A percentile compares a stretch with the other conserved stretches of the same genome.
Conservation (phyloP, 2,888 invertebrate genomes). For the Agrotis segetum region DNA sequence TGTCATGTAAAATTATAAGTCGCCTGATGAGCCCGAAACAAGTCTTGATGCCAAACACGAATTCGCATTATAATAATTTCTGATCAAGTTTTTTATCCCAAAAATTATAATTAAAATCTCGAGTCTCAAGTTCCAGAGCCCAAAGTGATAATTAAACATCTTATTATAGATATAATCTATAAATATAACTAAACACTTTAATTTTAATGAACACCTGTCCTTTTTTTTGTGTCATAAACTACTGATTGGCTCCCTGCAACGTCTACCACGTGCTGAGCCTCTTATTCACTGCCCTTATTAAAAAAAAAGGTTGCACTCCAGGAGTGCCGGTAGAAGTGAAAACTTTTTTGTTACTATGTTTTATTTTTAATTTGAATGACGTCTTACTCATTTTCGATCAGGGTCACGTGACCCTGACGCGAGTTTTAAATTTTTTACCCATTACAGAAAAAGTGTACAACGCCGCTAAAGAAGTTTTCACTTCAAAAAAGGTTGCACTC, state of each 20-base stretch:
- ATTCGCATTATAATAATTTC: conserved; percentile 48
- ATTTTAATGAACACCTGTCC: conserved; percentile 64
- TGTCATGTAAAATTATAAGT: conserved; percentile 69
- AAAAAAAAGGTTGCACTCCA: too few species aligned
- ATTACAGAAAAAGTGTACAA: too few species aligned
- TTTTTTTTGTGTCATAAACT: conserved; percentile 42
- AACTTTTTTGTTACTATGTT: too few species aligned
- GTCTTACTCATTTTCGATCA: too few species aligned
- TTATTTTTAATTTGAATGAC: too few species aligned
- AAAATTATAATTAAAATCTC: conserved; percentile 57
- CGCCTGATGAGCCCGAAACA: conserved; percentile 56
- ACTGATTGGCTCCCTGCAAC: conserved; percentile 56
- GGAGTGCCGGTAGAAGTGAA: too few species aligned
- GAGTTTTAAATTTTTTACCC: too few species aligned
- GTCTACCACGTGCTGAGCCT: conserved; percentile 56
- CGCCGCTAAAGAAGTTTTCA: too few species aligned
- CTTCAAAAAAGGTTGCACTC: too few species aligned
- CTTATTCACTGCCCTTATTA: not conserved
- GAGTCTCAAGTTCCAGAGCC: conserved; percentile 39
- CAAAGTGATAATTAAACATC: conserved; percentile 63
- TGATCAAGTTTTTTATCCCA: conserved; percentile 56
- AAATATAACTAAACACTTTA: conserved; percentile 27
- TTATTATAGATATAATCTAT: conserved; percentile 53
- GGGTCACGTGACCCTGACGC: too few species aligned
- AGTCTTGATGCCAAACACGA: conserved; percentile 37